Conservation (phyloP, 2,888 invertebrate genomes). For the Pilophorus perplexus region DNA sequence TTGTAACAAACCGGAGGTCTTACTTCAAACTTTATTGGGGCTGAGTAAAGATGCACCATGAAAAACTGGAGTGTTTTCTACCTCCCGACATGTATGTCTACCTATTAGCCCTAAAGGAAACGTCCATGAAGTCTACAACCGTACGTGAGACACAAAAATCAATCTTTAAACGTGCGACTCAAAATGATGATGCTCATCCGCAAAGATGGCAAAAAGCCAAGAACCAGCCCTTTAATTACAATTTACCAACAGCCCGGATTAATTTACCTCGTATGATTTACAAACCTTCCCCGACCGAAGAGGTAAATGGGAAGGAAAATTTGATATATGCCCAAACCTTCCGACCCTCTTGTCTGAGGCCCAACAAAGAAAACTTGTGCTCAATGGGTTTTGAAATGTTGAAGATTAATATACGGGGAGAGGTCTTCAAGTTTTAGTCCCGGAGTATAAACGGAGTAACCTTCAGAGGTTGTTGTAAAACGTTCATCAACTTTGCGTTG, state of each 20-base stretch:
- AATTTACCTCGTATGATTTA: slow-evolving; percentile 44
- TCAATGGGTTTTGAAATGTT: slow-evolving; percentile 34
- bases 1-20: too few species aligned
- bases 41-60: too few species aligned
- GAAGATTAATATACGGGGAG: slow-evolving; percentile 33
- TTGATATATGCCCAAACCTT: slow-evolving; percentile 37
- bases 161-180: too few species aligned
- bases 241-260: slow-evolving; percentile 39
- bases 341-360: neutral
- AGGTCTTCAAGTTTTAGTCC: slow-evolving; percentile 19
- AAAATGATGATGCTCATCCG: too few species aligned
- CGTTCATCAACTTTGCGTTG: slow-evolving; percentile 22
- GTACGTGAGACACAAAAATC: too few species aligned
- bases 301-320: slow-evolving; percentile 42
- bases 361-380: slow-evolving; percentile 33
- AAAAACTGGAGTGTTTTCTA: too few species aligned
- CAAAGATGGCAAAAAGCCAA: slow-evolving; percentile 28
- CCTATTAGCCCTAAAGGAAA: too few species aligned
- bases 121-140: too few species aligned
- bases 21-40: too few species aligned
- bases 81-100: too few species aligned
- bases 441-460: slow-evolving; percentile 5
- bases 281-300: slow-evolving; percentile 28
- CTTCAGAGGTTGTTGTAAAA: neutral
- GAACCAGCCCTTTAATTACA: slow-evolving; percentile 34